These are phyloP conservation scores for Trichogramma dendrolimi DNA, from an alignment of 2,888 invertebrate species.

Conservation along the genomic window DNA sequence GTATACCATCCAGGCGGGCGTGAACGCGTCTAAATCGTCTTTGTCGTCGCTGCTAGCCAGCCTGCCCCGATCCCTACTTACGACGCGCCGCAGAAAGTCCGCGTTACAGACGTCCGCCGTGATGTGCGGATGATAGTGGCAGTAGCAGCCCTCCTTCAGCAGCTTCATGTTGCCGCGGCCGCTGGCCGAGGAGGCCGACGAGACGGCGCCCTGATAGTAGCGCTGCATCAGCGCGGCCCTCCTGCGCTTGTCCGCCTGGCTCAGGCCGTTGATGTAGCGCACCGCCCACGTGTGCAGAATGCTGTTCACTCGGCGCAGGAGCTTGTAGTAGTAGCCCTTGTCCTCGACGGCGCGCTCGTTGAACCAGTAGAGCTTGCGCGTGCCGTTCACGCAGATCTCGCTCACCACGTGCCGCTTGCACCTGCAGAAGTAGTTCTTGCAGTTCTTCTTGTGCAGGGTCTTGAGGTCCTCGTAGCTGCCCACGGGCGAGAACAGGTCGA, in stretches of 20 bases:
- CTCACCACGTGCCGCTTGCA: conserved; percentile 48
- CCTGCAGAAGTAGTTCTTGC: conserved; percentile 47
- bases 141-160: conserved; percentile 49
- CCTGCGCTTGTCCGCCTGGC: conserved; percentile 7
- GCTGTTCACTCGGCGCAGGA: conserved; percentile 44
- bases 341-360: conserved; percentile 48
- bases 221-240: no score
- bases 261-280: conserved; percentile 45
- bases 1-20: conserved; percentile 27
- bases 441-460: conserved; percentile 42
- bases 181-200: conserved; percentile 29
- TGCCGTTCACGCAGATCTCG: conserved; percentile 48
- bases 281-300: conserved; percentile 46
- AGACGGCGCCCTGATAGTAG: neutral
- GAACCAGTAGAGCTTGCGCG: conserved; percentile 47
- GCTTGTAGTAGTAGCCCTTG: conserved; percentile 48
- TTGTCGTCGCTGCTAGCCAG: conserved; percentile 19
- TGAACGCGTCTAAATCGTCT: conserved; percentile 28
- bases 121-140: conserved; percentile 79
- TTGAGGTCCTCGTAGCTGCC: conserved; percentile 43
- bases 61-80: conserved; percentile 38
- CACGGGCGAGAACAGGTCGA: conserved; percentile 44
- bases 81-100: conserved; percentile 80
- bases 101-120: conserved; percentile 85
- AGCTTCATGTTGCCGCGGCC: conserved; percentile 49